Evolutionary conservation across 1,140 invertebrate species (phyloP).

Genomic region (Cepaea nemoralis): DNA sequence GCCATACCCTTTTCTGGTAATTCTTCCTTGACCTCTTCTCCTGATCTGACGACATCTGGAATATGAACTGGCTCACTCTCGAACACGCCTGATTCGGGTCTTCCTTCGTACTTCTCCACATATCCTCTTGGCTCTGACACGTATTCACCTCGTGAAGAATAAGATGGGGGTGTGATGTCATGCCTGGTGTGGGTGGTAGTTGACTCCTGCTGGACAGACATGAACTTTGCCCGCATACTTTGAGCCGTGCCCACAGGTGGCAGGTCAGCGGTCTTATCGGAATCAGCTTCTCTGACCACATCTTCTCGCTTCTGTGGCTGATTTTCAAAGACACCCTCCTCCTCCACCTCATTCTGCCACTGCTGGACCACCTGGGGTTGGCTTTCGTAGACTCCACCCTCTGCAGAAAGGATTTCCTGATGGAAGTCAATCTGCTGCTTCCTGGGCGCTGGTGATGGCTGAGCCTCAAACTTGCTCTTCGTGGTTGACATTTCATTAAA

Average conservation of each 20-base stretch:
- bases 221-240: constrained; percentile 56
- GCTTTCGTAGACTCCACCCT: constrained; percentile 39
- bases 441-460: not conserved
- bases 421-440: not conserved
- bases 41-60: constrained; percentile 56
- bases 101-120: constrained; percentile 55
- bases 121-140: constrained; percentile 56
- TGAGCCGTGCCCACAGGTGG: constrained; percentile 61
- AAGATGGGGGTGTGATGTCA: constrained; percentile 44
- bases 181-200: constrained; percentile 11
- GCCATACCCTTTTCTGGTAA: constrained; percentile 65
- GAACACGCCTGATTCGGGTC: constrained; percentile 61
- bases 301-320: constrained; percentile 55
- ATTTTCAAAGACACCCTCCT: constrained; percentile 65
- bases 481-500: constrained; percentile 25
- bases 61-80: constrained; percentile 59
- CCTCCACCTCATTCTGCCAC: constrained; percentile 52
- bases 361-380: constrained; percentile 49
- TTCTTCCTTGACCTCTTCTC: constrained; percentile 53
- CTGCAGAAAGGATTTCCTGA: not conserved
- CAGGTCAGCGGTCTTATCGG: constrained; percentile 51
- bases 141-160: constrained; percentile 49
- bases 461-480: constrained; percentile 18
- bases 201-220: constrained; percentile 29
- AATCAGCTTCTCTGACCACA: constrained; percentile 58